Conservation (phyloP, 2,113 vertebrate genomes). For the Pardalotus punctatus region DNA sequence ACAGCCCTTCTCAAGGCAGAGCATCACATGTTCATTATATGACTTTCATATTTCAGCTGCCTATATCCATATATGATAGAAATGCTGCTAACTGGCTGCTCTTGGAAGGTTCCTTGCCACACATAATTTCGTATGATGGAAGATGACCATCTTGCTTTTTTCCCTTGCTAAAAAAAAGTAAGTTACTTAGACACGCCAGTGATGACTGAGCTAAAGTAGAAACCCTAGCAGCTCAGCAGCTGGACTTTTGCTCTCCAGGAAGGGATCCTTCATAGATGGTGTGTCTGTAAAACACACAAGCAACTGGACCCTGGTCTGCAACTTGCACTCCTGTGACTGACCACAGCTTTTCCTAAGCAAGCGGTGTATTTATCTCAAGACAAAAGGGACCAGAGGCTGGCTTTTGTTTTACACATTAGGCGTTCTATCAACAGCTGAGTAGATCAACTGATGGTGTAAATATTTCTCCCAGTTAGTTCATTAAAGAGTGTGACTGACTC, state of each 20-base stretch:
- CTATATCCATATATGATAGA: not conserved
- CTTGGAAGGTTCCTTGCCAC: not conserved
- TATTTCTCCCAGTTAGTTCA: not conserved
- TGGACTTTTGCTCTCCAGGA: not conserved
- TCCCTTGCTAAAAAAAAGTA: not conserved
- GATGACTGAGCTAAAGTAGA: not conserved
- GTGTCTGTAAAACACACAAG: not conserved
- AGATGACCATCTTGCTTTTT: not conserved
- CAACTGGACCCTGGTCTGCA: not conserved
- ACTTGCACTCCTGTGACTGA: not conserved
- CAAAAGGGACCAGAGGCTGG: not conserved
- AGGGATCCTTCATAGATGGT: not conserved
- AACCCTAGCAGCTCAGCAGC: not conserved
- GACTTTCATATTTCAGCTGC: not conserved
- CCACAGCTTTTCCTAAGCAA: not conserved
- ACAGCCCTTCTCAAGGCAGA: not conserved
- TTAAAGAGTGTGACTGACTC: not conserved
- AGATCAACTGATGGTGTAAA: not conserved
- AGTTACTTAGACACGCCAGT: not conserved
- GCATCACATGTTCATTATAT: fast-evolving
- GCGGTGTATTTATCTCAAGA: not conserved
- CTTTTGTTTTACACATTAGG: not conserved
- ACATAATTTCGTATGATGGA: not conserved
- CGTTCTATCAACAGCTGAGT: not conserved
- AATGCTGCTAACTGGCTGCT: not conserved